These are phyloP conservation scores for Labia minor DNA, from an alignment of 2,888 invertebrate species.

Conservation along the genomic window DNA sequence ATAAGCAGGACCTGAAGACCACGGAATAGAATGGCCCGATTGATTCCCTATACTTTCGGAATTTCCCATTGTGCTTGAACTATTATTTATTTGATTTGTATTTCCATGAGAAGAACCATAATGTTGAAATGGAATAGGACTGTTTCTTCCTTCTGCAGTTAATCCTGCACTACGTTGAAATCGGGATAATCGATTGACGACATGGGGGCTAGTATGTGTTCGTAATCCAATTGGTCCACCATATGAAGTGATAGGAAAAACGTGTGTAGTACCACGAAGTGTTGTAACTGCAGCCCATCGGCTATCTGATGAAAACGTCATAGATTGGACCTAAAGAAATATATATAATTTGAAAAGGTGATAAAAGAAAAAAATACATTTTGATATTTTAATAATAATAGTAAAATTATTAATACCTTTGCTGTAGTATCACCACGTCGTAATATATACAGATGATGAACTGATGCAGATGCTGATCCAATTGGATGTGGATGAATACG, in stretches of 20 bases:
- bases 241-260: conserved; percentile 94
- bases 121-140: conserved; percentile 41
- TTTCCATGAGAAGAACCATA: conserved; percentile 17
- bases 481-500: conserved; percentile 86
- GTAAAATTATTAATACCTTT: conserved; percentile 47
- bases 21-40: conserved; percentile 36
- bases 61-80: background rate
- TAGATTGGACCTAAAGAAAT: conserved; percentile 47
- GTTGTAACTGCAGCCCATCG: conserved; percentile 96
- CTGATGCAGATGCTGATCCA: conserved; percentile 73
- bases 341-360: background rate
- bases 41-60: background rate
- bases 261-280: conserved; percentile 91
- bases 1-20: conserved; percentile 36
- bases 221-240: conserved; percentile 84
- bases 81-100: background rate
- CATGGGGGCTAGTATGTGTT: conserved; percentile 88
- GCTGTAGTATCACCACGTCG: conserved; percentile 94
- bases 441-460: conserved; percentile 89
- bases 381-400: background rate
- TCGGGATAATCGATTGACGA: conserved; percentile 85
- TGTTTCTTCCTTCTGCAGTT: conserved; percentile 56
- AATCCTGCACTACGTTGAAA: conserved; percentile 95
- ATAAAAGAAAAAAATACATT: background rate
- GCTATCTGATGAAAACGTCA: conserved; percentile 82